A percentile compares a stretch with the other conserved stretches of the same genome.
Conservation (phyloP, 1,140 invertebrate species). For the Aphelenchoides avenae region DNA sequence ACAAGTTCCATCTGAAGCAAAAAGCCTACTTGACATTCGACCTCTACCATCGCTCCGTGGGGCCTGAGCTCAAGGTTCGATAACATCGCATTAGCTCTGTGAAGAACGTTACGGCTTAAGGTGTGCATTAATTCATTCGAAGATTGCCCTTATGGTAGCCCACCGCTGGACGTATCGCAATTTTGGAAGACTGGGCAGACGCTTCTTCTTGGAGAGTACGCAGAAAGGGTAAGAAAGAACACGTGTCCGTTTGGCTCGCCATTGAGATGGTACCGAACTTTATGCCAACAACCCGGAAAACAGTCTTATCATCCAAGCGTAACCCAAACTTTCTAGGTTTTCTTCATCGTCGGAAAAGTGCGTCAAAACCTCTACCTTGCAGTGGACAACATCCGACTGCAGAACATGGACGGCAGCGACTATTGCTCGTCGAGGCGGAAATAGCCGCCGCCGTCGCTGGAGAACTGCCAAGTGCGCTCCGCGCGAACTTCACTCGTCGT, state of each 20-base stretch:
- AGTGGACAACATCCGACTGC: constrained; percentile 46
- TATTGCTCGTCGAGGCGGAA: too few species aligned
- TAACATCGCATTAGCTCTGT: background rate
- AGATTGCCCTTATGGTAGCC: constrained; percentile 44
- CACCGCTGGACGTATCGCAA: constrained; percentile 26
- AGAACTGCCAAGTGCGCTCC: too few species aligned
- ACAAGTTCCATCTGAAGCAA: constrained; percentile 18
- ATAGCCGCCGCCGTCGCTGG: too few species aligned
- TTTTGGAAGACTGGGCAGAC: constrained; percentile 38
- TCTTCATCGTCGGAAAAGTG: constrained; percentile 39
- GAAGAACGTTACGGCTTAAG: constrained; percentile 1
- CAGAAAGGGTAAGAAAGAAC: constrained; percentile 26
- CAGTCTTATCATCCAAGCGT: background rate
- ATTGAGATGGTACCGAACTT: too few species aligned
- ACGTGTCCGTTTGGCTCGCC: constrained; percentile 1
- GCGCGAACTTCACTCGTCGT: too few species aligned
- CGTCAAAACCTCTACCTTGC: constrained; percentile 39
- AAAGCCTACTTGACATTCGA: constrained; percentile 35
- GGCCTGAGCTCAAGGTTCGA: constrained; percentile 40
- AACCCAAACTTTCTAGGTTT: constrained; percentile 34
- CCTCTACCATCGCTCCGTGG: constrained; percentile 44
- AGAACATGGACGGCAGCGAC: constrained; percentile 15
- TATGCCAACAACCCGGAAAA: background rate
- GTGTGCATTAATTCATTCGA: constrained; percentile 45
- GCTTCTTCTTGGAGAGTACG: constrained; percentile 20